Evolutionary conservation across 2,113 vertebrate species (phyloP), one percentile per base, ranked within the genome.

Genomic region (Heloderma charlesbogerti): DNA sequence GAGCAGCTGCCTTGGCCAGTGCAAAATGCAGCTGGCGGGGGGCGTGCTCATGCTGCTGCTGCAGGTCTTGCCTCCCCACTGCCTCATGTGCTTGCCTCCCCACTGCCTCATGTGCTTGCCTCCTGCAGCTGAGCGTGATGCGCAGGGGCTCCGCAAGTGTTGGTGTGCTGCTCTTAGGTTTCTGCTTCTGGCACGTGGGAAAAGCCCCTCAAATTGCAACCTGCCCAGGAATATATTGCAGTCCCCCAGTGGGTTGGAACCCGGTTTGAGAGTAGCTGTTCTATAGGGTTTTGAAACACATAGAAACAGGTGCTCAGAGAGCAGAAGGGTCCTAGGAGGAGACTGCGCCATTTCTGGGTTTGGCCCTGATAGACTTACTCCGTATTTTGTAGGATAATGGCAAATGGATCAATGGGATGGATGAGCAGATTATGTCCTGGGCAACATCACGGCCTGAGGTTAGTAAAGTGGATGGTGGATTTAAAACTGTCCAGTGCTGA

Each of bases 341-440:
- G 9, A 51, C 15, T 0, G 0, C 88, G 15, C 12, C 1, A 51
- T 3, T 91, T 37, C 45, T 69, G 45, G 45, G 37, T 40, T 90
- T 16, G 40, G 71, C 81, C 15, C 0, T 93, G 37, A 34, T 80
- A 63, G 1, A 78, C 87, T 57, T 92, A 16, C 92, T 16, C 48
- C 82, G 89, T 91, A 89, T 81, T 94, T 93, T 96, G 31, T 94
- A 99, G 99, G 98, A 99, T 96, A 99, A 99, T 94, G 98, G 98
- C 90, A 99, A 99, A 91, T 99, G 99, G 99, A 98, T 97, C n/a
- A 97, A 97, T 94, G 98, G 98, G 31, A 97, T 99, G 98, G 99
- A 99, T 93, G 99, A 99, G 74, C 99, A 99, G 95, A 98, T 99
- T 94, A 99, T 99, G 99, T 99, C 98, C 37, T 99, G 99, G 99